Percentiles rank a stretch among this genome's conserved stretches.
phyloP scores from a whole-genome alignment of 2,797 vertebrate species.

The Kryptolebias ocellatus region DNA sequence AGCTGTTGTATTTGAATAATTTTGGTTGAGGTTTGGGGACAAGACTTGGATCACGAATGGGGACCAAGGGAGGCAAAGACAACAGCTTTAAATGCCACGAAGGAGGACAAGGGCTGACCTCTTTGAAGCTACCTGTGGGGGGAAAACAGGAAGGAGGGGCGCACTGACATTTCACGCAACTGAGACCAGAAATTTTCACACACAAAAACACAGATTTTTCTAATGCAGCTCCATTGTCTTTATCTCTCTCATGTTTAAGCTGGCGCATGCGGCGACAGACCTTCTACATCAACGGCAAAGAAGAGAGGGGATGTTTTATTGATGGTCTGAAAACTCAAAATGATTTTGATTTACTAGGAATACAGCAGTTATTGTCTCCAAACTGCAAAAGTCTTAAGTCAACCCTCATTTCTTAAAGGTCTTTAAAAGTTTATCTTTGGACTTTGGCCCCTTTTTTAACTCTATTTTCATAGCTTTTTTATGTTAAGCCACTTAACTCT shows the following conservation, averaged over 20 bases:
- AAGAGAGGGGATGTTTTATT: neutral
- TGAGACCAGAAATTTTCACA: slow-evolving; percentile 25
- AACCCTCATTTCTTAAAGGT: too few species aligned
- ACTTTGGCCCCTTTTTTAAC: too few species aligned
- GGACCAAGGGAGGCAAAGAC: slow-evolving; percentile 48
- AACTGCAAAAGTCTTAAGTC: too few species aligned
- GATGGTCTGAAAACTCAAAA: neutral
- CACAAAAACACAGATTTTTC: slow-evolving; percentile 37
- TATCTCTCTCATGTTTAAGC: slow-evolving; percentile 17
- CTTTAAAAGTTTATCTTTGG: too few species aligned
- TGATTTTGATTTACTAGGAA: neutral
- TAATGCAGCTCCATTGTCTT: slow-evolving; percentile 26
- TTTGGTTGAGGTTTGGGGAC: slow-evolving; percentile 33
- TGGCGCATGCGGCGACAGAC: slow-evolving; percentile 1
- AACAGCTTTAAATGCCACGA: slow-evolving; percentile 72
- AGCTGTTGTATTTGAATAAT: slow-evolving; percentile 41
- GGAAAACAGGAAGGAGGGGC: slow-evolving; percentile 53
- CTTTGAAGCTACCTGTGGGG: slow-evolving; percentile 68
- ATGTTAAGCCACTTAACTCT: too few species aligned
- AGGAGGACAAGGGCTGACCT: slow-evolving; percentile 59
- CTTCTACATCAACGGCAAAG: neutral
- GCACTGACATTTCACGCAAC: slow-evolving; percentile 73
- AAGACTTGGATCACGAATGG: slow-evolving; percentile 32
- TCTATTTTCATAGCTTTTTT: too few species aligned
- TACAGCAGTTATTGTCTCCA: neutral